Evolutionary conservation across 2,113 vertebrate genomes (phyloP).

Genomic region (Bos taurus): DNA sequence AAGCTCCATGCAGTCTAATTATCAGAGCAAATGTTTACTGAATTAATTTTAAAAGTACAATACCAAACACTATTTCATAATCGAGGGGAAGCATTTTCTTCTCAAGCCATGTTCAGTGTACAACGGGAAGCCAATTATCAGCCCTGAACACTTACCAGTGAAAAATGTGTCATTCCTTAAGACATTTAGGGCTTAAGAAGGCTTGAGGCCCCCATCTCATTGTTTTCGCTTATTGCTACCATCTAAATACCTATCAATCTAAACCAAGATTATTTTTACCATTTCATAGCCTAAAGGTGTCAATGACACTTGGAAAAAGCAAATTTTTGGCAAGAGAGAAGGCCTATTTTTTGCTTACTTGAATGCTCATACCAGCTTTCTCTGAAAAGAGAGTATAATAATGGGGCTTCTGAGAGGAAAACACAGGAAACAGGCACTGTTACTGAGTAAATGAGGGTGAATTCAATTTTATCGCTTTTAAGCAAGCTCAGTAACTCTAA

Average conservation of each 20-base stretch:
- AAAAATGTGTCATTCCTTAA: constrained; percentile 47
- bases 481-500: constrained; percentile 25
- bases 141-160: constrained; percentile 41
- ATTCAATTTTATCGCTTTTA: constrained; percentile 4
- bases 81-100: constrained; percentile 40
- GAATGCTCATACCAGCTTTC: not conserved
- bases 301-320: constrained; percentile 11
- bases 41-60: constrained; percentile 61
- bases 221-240: constrained; percentile 13
- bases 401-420: not conserved
- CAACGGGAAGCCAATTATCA: constrained; percentile 52
- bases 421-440: not conserved
- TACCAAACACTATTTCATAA: constrained; percentile 48
- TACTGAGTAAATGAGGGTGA: constrained; percentile 1
- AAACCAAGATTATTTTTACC: constrained; percentile 29
- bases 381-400: not conserved
- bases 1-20: constrained; percentile 37
- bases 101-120: constrained; percentile 7
- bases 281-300: constrained; percentile 17
- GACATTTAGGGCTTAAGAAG: not conserved
- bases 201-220: not conserved
- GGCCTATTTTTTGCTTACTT: constrained; percentile 19
- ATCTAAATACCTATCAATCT: constrained; percentile 15
- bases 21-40: constrained; percentile 50
- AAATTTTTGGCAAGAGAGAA: not conserved